Percentiles rank a stretch among this genome's conserved stretches.
phyloP scores from a whole-genome alignment of 2,113 vertebrate genomes.

The Romanogobio albipinnatus region DNA sequence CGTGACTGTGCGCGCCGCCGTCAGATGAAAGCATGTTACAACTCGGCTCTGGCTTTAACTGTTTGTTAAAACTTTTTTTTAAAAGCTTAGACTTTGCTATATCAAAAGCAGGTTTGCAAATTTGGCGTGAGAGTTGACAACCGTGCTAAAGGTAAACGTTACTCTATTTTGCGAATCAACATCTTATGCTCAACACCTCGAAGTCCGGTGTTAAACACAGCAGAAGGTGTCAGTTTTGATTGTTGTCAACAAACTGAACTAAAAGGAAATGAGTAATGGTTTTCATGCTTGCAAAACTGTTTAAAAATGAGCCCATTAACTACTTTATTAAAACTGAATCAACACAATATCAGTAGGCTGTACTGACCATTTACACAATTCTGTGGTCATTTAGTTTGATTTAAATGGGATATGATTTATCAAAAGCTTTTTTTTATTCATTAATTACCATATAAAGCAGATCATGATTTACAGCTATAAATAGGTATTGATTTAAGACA shows the following conservation, averaged over 20 bases:
- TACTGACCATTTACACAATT: not conserved
- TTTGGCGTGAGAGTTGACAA: too few species aligned
- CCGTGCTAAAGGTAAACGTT: not conserved
- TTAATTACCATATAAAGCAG: not conserved
- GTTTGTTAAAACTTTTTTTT: too few species aligned
- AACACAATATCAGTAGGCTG: not conserved
- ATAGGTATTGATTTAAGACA: not conserved
- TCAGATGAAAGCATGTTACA: too few species aligned
- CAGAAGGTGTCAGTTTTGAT: not conserved
- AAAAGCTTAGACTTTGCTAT: too few species aligned
- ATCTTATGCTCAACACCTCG: not conserved
- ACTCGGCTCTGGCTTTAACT: too few species aligned
- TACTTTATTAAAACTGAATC: not conserved
- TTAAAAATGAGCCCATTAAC: not conserved
- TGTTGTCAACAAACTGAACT: not conserved
- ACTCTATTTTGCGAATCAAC: not conserved
- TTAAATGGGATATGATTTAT: constrained; percentile 1
- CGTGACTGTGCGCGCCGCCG: too few species aligned
- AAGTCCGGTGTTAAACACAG: constrained; percentile 14
- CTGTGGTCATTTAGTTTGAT: too few species aligned
- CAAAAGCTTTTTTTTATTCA: not conserved
- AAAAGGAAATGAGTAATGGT: not conserved
- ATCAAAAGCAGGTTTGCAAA: too few species aligned
- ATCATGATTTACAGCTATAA: not conserved
- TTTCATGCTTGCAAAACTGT: constrained; percentile 15